phyloP scores from a whole-genome alignment of 2,888 invertebrate genomes.

The Oligia strigilis region DNA sequence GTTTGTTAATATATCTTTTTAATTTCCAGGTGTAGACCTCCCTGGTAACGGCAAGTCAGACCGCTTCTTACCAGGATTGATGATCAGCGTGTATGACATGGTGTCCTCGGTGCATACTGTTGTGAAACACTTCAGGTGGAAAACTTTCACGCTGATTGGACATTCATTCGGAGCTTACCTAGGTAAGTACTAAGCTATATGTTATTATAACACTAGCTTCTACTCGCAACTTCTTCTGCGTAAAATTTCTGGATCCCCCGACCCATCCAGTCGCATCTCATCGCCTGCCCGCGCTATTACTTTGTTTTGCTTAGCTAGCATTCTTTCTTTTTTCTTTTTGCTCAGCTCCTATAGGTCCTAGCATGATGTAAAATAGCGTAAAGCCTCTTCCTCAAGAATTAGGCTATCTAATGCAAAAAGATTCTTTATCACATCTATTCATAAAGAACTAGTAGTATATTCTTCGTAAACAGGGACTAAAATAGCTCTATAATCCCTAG shows the following conservation, averaged over 20 bases:
- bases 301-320: background rate
- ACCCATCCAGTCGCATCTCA: background rate
- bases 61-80: slow-evolving; percentile 85
- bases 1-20: background rate
- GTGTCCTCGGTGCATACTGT: slow-evolving; percentile 81
- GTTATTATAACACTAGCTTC: background rate
- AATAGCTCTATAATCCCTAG: no score
- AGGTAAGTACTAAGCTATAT: slow-evolving; percentile 69
- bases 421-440: no score
- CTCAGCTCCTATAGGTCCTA: background rate
- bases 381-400: no score
- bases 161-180: slow-evolving; percentile 82
- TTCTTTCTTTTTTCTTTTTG: no score
- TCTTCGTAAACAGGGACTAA: no score
- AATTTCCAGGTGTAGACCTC: slow-evolving; percentile 85
- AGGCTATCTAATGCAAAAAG: no score
- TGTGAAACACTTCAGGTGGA: slow-evolving; percentile 83
- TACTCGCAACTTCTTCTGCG: no score
- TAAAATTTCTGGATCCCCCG: background rate
- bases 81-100: slow-evolving; percentile 82
- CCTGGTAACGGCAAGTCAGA: slow-evolving; percentile 92
- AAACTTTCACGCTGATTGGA: slow-evolving; percentile 75
- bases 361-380: no score
- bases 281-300: background rate
- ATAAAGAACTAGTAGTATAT: no score